A percentile compares a stretch with the other conserved stretches of the same genome.
Conservation (phyloP, 2,113 vertebrate species). For the Austrofundulus limnaeus region DNA sequence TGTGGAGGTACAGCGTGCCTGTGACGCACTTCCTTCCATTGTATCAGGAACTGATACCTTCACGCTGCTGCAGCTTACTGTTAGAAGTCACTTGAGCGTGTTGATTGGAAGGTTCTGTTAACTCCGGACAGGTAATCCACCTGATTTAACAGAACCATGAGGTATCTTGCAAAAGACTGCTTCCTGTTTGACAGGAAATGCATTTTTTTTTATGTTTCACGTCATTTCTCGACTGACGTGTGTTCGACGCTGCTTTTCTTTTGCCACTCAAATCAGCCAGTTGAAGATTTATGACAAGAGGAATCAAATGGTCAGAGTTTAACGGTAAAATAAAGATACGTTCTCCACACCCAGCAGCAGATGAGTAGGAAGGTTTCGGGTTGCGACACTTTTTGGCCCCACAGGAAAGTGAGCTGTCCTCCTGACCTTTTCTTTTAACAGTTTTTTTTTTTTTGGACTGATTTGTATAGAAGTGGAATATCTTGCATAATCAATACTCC, state of each 20-base stretch:
- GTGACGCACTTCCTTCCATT: conserved; percentile 84
- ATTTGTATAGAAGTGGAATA: conserved; percentile 20
- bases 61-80: conserved; percentile 56
- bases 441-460: background rate
- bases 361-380: conserved; percentile 48
- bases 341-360: conserved; percentile 8
- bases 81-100: conserved; percentile 35
- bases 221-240: background rate
- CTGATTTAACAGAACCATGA: conserved; percentile 1
- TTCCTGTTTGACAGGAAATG: conserved; percentile 1
- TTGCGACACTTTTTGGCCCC: conserved; percentile 26
- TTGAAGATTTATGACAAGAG: background rate
- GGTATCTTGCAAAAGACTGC: conserved; percentile 27
- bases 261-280: conserved; percentile 1
- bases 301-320: conserved; percentile 6
- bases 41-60: conserved; percentile 74
- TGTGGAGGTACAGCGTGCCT: conserved; percentile 53
- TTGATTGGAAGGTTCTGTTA: conserved; percentile 36
- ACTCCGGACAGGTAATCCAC: conserved; percentile 17
- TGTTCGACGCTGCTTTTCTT: background rate
- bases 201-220: conserved; percentile 1
- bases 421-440: conserved; percentile 21
- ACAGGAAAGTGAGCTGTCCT: conserved; percentile 13
- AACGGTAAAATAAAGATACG: conserved; percentile 13
- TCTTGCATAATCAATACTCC: conserved; percentile 17